Evolutionary conservation across 2,113 vertebrate genomes (phyloP), one percentile per base, ranked within the genome.

Genomic region (Peromyscus polionotus): DNA sequence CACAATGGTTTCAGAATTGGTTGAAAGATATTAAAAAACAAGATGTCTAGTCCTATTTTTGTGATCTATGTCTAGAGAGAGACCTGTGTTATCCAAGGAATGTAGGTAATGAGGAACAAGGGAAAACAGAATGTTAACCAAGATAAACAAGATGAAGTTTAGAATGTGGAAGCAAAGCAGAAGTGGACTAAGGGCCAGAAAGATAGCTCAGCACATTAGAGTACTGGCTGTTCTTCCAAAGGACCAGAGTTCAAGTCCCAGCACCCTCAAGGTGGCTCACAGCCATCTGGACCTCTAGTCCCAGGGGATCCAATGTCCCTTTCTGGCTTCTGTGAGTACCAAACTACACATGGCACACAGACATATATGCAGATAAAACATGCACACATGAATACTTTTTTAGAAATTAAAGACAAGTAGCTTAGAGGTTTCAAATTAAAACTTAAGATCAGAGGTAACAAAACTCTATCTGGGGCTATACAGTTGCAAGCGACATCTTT

Each of bases 101-200:
- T 54, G 13, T 88, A 42, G 28, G 51, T 70, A 83, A 89, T 51
- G 39, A 84, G 12, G 36, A 11, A 70, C 28, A 39, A 94, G 9
- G 5, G 2, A 51, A 94, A 76, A 92, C 19, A 72, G 5, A 54
- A n/a, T 12, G 9, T 10, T 3, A 88, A 48, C 13, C 5, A 80
- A 9, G 5, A 88, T 45, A 93, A 84, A 70, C 12, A 48, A 93
- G 7, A 16, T 20, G 72, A 97, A 42, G 10, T 81, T 87, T 67
- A 89, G 22, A 7, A 33, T 57, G 76, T 89, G 86, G 31, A 45
- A 67, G 8, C 87, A 89, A 91, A 90, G 92, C 14, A 76, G 94
- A 97, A 77, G 33, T 76, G 0, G 28, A 36, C 0, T 68, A 51
- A 13, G 31, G 33, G 31, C 45, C 26, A 11, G 63, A 22, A 67